These are phyloP conservation scores for Callinectes sapidus DNA, from an alignment of 2,888 invertebrate species.

Conservation along the genomic window DNA sequence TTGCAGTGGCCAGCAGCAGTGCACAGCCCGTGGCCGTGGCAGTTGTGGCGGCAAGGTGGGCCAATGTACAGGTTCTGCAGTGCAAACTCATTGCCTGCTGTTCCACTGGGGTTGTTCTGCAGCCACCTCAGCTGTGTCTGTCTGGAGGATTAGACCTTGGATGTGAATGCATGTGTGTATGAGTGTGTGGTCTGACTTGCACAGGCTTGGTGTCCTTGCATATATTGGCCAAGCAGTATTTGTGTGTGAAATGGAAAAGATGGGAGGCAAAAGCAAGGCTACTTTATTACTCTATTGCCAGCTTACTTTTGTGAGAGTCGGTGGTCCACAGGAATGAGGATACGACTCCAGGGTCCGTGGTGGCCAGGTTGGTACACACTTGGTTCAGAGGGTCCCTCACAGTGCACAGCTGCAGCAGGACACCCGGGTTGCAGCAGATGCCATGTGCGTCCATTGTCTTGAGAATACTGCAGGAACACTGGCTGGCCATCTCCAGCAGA, in stretches of 20 bases:
- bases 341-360: constrained; percentile 60
- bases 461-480: constrained; percentile 76
- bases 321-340: constrained; percentile 65
- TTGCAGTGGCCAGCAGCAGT: constrained; percentile 74
- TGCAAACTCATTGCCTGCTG: constrained; percentile 71
- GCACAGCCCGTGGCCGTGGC: constrained; percentile 76
- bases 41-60: constrained; percentile 75
- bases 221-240: neutral
- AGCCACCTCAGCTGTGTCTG: constrained; percentile 65
- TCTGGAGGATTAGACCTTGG: constrained; percentile 24
- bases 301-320: constrained; percentile 63
- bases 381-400: constrained; percentile 74
- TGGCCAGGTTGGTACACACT: constrained; percentile 64
- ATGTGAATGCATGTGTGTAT: neutral
- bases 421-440: constrained; percentile 75
- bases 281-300: neutral
- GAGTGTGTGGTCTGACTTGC: neutral
- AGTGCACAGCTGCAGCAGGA: constrained; percentile 74
- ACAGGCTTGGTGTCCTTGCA: too few species aligned
- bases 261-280: neutral
- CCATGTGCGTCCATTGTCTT: constrained; percentile 76
- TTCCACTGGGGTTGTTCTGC: constrained; percentile 64
- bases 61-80: constrained; percentile 75
- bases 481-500: constrained; percentile 39
- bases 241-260: neutral